Evolutionary conservation across 2,797 vertebrate species (phyloP), one percentile per base, ranked within the genome.

Genomic region (Paratrypauchen microcephalus): DNA sequence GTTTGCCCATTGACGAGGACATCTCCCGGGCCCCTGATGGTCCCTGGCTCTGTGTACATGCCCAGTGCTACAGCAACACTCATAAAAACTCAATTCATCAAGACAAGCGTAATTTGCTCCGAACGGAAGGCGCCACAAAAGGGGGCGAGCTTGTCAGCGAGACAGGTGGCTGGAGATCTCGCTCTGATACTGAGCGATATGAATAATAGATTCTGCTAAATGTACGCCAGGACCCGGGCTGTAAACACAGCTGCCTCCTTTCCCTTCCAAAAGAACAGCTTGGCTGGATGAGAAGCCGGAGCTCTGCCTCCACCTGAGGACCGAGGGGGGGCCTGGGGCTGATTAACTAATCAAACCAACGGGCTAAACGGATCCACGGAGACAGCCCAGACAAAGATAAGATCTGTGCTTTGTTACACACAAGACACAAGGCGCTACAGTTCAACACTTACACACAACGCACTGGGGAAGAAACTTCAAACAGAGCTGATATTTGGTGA

Each of bases 121-220:
- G 94, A 97, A 97, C 94, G 96, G 95, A 96, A 96, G 96, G 95
- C 95, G 79, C 95, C 96, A 97, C 96, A 97, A 97, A 98, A 98
- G 96, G 96, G 96, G 96, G 95, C 94, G 96, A 97, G 97, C 96
- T 97, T 97, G 97, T 99, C 96, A 96, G 96, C 94, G 95, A 98
- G 97, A 98, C 97, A 99, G 97, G 97, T 99, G 97, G 97, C 96
- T 96, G 95, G 96, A 98, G 97, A 98, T 99, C 97, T 97, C 96
- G 96, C 96, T 96, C 96, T 97, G 96, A 98, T 98, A 98, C 96
- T 97, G 96, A 97, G 97, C 95, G 96, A 98, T 98, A 98, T 98
- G 97, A 99, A 98, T 98, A 98, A 98, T 99, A 99, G 97, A 98
- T 99, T 98, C 96, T 97, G 96, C 95, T 97, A 98, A 98, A 97